A percentile compares a stretch with the other conserved stretches of the same genome.
These are phyloP conservation scores for Platycnemis pennipes DNA, from an alignment of 2,888 invertebrate species.

Conservation along the genomic window DNA sequence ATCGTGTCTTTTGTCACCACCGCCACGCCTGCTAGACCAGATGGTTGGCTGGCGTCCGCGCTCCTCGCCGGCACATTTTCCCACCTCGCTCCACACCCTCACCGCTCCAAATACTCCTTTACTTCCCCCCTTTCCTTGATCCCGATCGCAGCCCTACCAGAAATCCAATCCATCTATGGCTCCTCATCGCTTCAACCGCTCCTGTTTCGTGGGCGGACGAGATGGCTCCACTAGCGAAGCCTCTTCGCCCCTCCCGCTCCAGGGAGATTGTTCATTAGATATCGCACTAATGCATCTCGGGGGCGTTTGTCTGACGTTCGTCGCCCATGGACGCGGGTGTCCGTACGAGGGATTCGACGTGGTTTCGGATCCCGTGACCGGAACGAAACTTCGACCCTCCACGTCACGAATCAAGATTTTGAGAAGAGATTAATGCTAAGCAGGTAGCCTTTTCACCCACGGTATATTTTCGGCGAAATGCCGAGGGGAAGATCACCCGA, in stretches of 20 bases:
- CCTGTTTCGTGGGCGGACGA: background rate
- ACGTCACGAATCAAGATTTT: too few species aligned
- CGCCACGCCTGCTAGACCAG: background rate
- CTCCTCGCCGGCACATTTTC: background rate
- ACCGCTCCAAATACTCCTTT: background rate
- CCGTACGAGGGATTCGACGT: too few species aligned
- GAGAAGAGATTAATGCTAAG: too few species aligned
- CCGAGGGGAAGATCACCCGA: too few species aligned
- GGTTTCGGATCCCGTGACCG: too few species aligned
- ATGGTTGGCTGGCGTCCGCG: background rate
- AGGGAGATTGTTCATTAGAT: conserved; percentile 11
- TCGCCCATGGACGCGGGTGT: too few species aligned
- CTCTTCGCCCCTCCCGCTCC: background rate
- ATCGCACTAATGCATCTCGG: background rate
- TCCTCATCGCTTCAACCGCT: background rate
- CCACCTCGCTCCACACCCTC: background rate
- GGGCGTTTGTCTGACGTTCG: too few species aligned
- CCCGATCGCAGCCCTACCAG: background rate
- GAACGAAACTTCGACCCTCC: too few species aligned
- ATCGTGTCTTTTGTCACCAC: conserved; percentile 19
- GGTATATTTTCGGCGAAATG: too few species aligned
- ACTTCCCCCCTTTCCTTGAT: too few species aligned
- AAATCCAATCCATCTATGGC: conserved; percentile 28
- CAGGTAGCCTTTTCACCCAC: too few species aligned
- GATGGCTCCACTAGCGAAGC: background rate